Evolutionary conservation across 2,113 vertebrate species (phyloP).

Genomic region (Mustela lutreola): DNA sequence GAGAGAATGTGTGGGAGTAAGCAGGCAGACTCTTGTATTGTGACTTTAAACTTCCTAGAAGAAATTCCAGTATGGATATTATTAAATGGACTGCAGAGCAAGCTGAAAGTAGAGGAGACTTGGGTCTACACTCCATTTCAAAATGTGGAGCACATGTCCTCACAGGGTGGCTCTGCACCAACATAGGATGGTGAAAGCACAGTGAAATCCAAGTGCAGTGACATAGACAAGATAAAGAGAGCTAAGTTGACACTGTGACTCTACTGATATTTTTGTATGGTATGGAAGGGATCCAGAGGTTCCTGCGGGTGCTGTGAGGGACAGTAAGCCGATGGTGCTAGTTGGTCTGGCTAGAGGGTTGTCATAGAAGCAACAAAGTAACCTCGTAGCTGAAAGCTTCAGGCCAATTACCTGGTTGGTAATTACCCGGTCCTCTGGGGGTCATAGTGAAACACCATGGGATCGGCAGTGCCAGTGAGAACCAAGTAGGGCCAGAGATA

Average conservation of each 20-base stretch:
- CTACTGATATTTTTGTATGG: not conserved
- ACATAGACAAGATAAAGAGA: not conserved
- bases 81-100: not conserved
- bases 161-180: not conserved
- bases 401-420: not conserved
- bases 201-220: not conserved
- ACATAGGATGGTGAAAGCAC: not conserved
- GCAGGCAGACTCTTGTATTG: not conserved
- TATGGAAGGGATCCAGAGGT: not conserved
- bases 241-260: not conserved
- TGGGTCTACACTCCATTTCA: not conserved
- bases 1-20: not conserved
- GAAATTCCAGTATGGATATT: not conserved
- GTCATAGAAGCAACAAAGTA: not conserved
- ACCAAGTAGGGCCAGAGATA: not conserved
- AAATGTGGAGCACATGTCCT: not conserved
- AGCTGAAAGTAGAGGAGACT: not conserved
- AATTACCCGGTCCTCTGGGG: not conserved
- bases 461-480: not conserved
- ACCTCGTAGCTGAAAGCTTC: not conserved
- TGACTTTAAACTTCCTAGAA: constrained; percentile 9
- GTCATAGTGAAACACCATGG: not conserved
- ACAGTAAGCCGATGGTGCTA: not conserved
- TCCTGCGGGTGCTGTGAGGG: not conserved
- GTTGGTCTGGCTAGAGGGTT: not conserved